Conservation (phyloP, 2,113 vertebrate genomes). For the Abramis brama region DNA sequence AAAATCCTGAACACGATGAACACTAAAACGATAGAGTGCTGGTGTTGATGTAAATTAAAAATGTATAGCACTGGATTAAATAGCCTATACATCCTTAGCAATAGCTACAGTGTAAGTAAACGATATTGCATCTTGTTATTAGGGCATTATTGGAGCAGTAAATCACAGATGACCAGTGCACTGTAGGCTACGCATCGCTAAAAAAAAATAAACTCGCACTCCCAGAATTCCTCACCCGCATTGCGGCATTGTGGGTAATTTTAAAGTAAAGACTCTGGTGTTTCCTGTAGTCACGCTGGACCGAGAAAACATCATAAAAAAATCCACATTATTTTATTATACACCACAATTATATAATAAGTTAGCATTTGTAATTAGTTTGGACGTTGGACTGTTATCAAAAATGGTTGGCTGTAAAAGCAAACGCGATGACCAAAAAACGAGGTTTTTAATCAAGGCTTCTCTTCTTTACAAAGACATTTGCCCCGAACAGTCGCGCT, state of each 20-base stretch:
- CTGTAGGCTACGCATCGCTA: background rate
- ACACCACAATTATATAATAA: background rate
- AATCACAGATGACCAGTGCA: background rate
- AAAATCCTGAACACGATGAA: background rate
- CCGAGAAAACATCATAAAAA: background rate
- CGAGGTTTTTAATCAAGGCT: constrained; percentile 65
- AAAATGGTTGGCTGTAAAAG: background rate
- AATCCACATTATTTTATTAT: background rate
- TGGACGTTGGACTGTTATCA: background rate
- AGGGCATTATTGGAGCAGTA: background rate
- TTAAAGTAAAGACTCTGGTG: background rate
- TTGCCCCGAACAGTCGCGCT: constrained; percentile 74
- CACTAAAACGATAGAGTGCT: background rate
- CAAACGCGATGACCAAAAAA: background rate
- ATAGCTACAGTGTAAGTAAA: background rate
- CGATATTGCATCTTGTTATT: background rate
- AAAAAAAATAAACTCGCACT: constrained; percentile 53
- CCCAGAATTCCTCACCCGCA: constrained; percentile 66
- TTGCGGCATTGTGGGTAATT: constrained; percentile 54
- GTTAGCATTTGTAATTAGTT: background rate
- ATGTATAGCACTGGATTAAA: background rate
- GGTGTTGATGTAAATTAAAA: background rate
- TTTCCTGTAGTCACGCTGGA: background rate
- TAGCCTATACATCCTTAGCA: background rate
- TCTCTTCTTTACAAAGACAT: constrained; percentile 68